These are phyloP conservation scores for Dicycla oo DNA, from an alignment of 2,888 invertebrate species.

Conservation along the genomic window DNA sequence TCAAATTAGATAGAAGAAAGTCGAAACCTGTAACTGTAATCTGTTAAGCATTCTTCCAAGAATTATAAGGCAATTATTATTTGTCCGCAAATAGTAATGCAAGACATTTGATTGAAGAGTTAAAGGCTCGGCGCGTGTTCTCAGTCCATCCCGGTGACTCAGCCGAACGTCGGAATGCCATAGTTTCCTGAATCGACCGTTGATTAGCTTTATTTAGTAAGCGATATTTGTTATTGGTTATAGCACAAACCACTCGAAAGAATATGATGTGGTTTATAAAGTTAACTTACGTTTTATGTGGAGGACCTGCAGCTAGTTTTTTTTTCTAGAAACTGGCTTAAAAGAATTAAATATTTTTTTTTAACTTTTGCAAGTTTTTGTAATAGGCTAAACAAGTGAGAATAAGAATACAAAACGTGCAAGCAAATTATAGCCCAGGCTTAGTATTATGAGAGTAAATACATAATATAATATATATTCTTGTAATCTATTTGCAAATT, in stretches of 20 bases:
- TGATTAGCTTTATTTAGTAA: slow-evolving; percentile 69
- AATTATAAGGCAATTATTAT: slow-evolving; percentile 66
- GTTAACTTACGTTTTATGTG: not conserved
- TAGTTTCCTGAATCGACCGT: slow-evolving; percentile 80
- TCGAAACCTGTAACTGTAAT: slow-evolving; percentile 52
- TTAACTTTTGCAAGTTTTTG: not conserved
- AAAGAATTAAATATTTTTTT: not conserved
- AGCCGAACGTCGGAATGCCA: slow-evolving; percentile 78
- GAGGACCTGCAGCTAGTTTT: not conserved
- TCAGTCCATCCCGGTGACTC: slow-evolving; percentile 66
- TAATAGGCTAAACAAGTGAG: not conserved
- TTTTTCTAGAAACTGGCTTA: not conserved
- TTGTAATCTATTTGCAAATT: slow-evolving; percentile 25
- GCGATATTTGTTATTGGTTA: slow-evolving; percentile 38
- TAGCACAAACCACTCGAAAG: slow-evolving; percentile 7
- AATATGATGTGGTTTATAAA: slow-evolving; percentile 13
- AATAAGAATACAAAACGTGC: not conserved
- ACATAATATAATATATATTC: slow-evolving; percentile 2
- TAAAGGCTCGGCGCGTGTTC: slow-evolving; percentile 50
- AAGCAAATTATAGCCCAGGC: not conserved
- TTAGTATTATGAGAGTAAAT: slow-evolving; percentile 6
- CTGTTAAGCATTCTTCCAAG: slow-evolving; percentile 61
- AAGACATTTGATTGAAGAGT: slow-evolving; percentile 65
- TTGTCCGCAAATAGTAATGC: slow-evolving; percentile 61
- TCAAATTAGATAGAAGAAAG: slow-evolving; percentile 42